phyloP scores from a whole-genome alignment of 2,797 vertebrate species.

The Acomys russatus region DNA sequence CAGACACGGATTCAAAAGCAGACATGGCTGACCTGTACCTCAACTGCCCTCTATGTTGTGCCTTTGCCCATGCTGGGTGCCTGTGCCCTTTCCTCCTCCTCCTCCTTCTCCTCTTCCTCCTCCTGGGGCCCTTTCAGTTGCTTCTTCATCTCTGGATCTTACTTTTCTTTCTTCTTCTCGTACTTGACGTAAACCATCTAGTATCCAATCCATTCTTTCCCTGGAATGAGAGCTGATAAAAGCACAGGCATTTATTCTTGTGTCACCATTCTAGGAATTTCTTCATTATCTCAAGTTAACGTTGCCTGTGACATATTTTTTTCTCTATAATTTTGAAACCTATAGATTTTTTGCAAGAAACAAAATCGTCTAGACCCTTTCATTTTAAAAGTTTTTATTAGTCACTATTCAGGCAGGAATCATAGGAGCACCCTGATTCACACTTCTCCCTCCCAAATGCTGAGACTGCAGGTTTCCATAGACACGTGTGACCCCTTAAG shows the following conservation, averaged over 20 bases:
- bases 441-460: not conserved
- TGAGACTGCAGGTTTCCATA: not conserved
- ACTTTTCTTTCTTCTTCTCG: not conserved
- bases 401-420: not conserved
- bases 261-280: not conserved
- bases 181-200: not conserved
- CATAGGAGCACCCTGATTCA: not conserved
- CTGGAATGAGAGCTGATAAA: not conserved
- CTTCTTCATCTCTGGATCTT: not conserved
- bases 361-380: not conserved
- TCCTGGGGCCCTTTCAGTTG: not conserved
- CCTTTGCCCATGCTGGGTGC: not conserved
- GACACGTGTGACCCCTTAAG: not conserved
- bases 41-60: not conserved
- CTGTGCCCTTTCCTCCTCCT: not conserved
- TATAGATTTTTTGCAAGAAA: not conserved
- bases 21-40: not conserved
- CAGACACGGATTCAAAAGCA: not conserved
- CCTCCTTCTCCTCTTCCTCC: not conserved
- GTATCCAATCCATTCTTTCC: not conserved
- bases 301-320: not conserved
- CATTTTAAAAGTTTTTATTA: not conserved
- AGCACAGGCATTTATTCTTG: not conserved
- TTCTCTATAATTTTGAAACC: not conserved
- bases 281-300: not conserved